Conservation (phyloP, 1,140 invertebrate species). For the Pissodes strobi region DNA sequence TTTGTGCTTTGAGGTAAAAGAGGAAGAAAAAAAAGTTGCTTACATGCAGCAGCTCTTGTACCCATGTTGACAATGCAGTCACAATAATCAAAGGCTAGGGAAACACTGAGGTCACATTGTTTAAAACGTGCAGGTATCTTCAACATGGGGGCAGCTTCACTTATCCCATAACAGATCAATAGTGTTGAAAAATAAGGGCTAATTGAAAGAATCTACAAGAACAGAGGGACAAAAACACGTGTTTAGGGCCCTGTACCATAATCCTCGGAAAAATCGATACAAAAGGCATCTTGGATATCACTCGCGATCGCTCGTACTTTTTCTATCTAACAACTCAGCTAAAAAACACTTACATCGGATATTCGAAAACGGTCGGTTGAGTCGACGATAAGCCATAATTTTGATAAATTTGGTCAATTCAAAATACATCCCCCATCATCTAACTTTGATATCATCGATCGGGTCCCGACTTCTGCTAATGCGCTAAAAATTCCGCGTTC, state of each 20-base stretch:
- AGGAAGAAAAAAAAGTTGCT: slow-evolving; percentile 56
- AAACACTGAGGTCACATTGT: slow-evolving; percentile 58
- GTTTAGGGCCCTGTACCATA: slow-evolving; percentile 43
- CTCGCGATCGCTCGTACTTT: slow-evolving; percentile 40
- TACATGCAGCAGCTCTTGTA: slow-evolving; percentile 73
- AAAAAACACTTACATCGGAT: slow-evolving; percentile 52
- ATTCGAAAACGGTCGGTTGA: slow-evolving; percentile 46
- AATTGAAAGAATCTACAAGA: slow-evolving; percentile 54
- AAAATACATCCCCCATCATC: slow-evolving; percentile 28
- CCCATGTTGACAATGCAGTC: slow-evolving; percentile 68
- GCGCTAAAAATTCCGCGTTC: slow-evolving; percentile 34
- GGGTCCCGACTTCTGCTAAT: slow-evolving; percentile 15
- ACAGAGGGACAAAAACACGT: slow-evolving; percentile 51
- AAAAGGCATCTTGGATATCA: slow-evolving; percentile 38
- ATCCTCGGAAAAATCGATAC: slow-evolving; percentile 46
- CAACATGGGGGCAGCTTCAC: slow-evolving; percentile 56
- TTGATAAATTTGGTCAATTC: slow-evolving; percentile 22
- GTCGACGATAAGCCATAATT: slow-evolving; percentile 26
- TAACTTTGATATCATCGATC: slow-evolving; percentile 31
- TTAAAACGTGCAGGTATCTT: slow-evolving; percentile 58
- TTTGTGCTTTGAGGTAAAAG: slow-evolving; percentile 13
- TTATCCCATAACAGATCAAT: slow-evolving; percentile 56
- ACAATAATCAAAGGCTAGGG: slow-evolving; percentile 58
- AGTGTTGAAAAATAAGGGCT: slow-evolving; percentile 52
- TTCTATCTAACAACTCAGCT: slow-evolving; percentile 34